phyloP scores from a whole-genome alignment of 2,888 invertebrate genomes.

The Oscheius sp. region DNA sequence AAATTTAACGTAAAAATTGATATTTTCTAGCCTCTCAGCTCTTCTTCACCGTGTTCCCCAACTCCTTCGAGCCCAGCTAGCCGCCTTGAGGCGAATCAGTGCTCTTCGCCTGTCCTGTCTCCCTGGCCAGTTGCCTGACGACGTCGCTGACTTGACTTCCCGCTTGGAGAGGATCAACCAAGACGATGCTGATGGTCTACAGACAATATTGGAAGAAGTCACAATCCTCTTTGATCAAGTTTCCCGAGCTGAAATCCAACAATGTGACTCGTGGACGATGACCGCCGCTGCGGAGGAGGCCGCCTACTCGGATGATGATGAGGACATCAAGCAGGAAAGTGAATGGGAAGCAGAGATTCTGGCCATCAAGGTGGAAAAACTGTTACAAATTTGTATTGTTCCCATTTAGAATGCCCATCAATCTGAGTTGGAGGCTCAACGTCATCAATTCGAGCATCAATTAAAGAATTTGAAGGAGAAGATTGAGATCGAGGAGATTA shows the following conservation, averaged over 20 bases:
- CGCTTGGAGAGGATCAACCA: constrained; percentile 23
- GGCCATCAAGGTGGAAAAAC: constrained; percentile 39
- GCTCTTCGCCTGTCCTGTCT: constrained; percentile 25
- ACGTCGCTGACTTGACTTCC: constrained; percentile 22
- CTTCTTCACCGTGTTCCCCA: constrained; percentile 57
- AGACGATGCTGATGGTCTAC: constrained; percentile 37
- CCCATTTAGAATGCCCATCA: constrained; percentile 53
- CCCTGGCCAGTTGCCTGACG: constrained; percentile 10
- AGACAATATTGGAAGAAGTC: constrained; percentile 38
- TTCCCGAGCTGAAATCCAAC: constrained; percentile 25
- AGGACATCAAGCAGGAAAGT: constrained; percentile 40
- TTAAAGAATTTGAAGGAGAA: constrained; percentile 58
- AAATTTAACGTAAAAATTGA: not conserved
- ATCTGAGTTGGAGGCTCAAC: constrained; percentile 60
- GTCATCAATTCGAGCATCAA: constrained; percentile 64
- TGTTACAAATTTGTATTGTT: not conserved
- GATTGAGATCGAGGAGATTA: constrained; percentile 61
- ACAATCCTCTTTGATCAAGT: constrained; percentile 41
- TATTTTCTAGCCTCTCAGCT: constrained; percentile 48
- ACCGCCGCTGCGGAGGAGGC: constrained; percentile 39
- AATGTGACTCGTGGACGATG: constrained; percentile 58
- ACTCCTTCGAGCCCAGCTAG: constrained; percentile 61
- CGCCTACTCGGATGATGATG: constrained; percentile 30
- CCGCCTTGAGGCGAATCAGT: constrained; percentile 54
- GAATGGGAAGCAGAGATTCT: constrained; percentile 51